A percentile compares a stretch with the other conserved stretches of the same genome.
These are phyloP conservation scores for Tyrannus savana DNA, from an alignment of 2,113 vertebrate genomes.

Conservation along the genomic window DNA sequence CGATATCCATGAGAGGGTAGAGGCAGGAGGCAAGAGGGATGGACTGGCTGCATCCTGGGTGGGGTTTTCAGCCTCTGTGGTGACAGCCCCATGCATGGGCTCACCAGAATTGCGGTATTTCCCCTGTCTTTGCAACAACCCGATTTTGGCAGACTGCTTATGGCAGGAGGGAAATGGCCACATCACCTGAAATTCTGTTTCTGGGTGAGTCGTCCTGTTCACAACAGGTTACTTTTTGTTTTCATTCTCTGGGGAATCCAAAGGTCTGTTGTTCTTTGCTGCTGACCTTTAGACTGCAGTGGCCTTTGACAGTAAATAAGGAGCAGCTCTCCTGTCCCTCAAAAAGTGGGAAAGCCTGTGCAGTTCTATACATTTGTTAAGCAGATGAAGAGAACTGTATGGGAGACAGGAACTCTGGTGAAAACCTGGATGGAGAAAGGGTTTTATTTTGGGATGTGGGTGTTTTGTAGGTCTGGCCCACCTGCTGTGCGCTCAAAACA, in stretches of 20 bases:
- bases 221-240: not conserved
- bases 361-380: not conserved
- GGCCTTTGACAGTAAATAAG: not conserved
- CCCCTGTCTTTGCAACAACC: not conserved
- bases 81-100: accelerated
- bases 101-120: not conserved
- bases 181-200: not conserved
- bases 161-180: accelerated
- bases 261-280: slow-evolving; percentile 37
- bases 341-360: not conserved
- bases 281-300: slow-evolving; percentile 31
- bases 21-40: not conserved
- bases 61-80: not conserved
- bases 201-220: not conserved
- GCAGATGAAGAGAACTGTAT: not conserved
- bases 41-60: not conserved
- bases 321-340: not conserved
- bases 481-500: not conserved
- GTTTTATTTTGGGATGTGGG: not conserved
- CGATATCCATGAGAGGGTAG: accelerated
- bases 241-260: not conserved
- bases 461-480: not conserved
- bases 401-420: not conserved
- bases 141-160: accelerated
- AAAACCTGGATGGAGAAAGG: not conserved